Conservation (phyloP, 2,888 invertebrate species). For the Candidula unifasciata region DNA sequence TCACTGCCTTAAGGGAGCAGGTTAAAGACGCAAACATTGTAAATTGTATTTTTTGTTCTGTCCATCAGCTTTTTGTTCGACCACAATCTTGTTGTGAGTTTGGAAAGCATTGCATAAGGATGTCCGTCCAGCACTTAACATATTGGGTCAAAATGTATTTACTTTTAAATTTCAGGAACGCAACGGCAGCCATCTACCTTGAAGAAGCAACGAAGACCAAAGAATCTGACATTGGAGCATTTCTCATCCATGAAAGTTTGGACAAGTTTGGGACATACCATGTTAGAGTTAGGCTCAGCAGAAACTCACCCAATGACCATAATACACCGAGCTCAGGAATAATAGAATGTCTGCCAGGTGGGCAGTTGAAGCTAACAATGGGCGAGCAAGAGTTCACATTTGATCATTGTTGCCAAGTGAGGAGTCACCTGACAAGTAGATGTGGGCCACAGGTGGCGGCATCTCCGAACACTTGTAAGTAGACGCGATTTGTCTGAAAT, state of each 20-base stretch:
- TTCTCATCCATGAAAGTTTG: conserved; percentile 41
- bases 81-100: no score
- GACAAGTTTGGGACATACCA: conserved; percentile 15
- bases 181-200: conserved; percentile 9
- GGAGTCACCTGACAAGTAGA: not conserved
- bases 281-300: not conserved
- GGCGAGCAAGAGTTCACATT: not conserved
- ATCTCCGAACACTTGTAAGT: conserved; percentile 15
- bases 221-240: not conserved
- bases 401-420: not conserved
- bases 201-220: not conserved
- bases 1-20: no score
- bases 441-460: conserved; percentile 1
- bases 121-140: no score
- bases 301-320: not conserved
- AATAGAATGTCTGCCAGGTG: not conserved
- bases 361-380: not conserved
- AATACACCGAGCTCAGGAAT: not conserved
- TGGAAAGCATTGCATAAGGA: no score
- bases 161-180: not conserved
- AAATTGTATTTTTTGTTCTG: no score
- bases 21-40: no score
- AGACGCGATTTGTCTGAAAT: not conserved
- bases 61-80: no score
- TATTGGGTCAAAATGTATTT: not conserved